Conservation (phyloP, 1,140 invertebrate species). For the Nasonia longicornis region DNA sequence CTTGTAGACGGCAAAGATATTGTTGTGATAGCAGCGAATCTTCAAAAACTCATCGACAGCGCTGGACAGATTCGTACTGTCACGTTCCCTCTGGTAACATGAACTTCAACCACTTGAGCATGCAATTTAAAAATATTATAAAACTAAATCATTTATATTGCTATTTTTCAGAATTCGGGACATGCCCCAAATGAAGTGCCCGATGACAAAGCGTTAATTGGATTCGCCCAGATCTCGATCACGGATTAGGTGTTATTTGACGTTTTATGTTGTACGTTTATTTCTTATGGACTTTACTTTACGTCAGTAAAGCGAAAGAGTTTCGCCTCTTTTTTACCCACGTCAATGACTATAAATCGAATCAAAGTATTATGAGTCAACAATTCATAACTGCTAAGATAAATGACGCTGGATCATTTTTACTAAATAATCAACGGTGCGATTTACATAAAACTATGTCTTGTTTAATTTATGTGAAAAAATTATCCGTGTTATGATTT, state of each 20-base stretch:
- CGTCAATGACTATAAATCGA: constrained; percentile 37
- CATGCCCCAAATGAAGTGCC: constrained; percentile 84
- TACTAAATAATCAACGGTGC: constrained; percentile 25
- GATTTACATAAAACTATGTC: constrained; percentile 22
- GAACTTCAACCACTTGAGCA: not conserved
- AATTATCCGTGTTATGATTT: constrained; percentile 19
- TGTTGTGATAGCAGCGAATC: constrained; percentile 89
- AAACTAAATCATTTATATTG: constrained; percentile 15
- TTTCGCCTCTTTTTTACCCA: constrained; percentile 33
- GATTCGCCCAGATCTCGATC: constrained; percentile 96
- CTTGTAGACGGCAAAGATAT: constrained; percentile 93
- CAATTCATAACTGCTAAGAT: constrained; percentile 35
- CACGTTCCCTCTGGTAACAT: constrained; percentile 89
- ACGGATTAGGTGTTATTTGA: constrained; percentile 73
- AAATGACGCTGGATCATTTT: constrained; percentile 18
- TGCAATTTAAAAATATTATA: not conserved
- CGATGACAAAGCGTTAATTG: constrained; percentile 94
- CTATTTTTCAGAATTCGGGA: constrained; percentile 81
- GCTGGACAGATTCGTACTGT: constrained; percentile 73
- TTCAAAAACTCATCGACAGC: constrained; percentile 90
- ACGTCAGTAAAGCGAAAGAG: constrained; percentile 30
- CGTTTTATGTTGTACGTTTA: constrained; percentile 37
- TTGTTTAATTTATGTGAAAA: constrained; percentile 37
- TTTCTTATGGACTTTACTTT: constrained; percentile 36
- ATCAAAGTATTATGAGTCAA: constrained; percentile 44